Percentiles rank a stretch among this genome's conserved stretches.
Conservation (phyloP, 2,888 invertebrate genomes). For the Hirtodrosophila confusa region DNA sequence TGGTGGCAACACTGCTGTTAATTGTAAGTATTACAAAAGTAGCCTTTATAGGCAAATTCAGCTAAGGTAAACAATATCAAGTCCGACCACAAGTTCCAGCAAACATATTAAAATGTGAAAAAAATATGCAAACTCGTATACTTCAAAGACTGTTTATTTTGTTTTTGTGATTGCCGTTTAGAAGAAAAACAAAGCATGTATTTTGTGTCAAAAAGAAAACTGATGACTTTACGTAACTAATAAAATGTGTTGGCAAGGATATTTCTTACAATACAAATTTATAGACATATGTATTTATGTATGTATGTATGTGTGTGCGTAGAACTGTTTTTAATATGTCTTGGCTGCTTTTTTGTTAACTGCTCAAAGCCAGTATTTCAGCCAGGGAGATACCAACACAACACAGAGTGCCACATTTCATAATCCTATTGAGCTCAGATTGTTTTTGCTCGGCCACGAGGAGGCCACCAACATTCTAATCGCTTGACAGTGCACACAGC, state of each 20-base stretch:
- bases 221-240: background rate
- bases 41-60: too few species aligned
- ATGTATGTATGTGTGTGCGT: background rate
- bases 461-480: slow-evolving; percentile 56
- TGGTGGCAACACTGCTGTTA: too few species aligned
- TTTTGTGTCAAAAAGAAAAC: too few species aligned
- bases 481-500: slow-evolving; percentile 55
- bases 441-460: slow-evolving; percentile 52
- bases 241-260: background rate
- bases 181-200: too few species aligned
- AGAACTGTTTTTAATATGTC: slow-evolving; percentile 19
- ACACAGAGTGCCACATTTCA: slow-evolving; percentile 43
- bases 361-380: slow-evolving; percentile 19
- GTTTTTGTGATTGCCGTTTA: background rate
- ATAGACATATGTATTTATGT: background rate
- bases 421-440: slow-evolving; percentile 58
- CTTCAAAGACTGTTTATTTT: slow-evolving; percentile 1
- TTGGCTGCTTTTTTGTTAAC: slow-evolving; percentile 1
- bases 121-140: background rate
- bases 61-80: too few species aligned
- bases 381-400: slow-evolving; percentile 19
- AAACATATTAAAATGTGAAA: too few species aligned
- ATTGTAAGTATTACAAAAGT: too few species aligned
- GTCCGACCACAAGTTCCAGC: too few species aligned
- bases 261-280: background rate